Base-by-base conservation (phyloP, 2,888 invertebrate genomes). In the Drosophila birchii region DNA sequence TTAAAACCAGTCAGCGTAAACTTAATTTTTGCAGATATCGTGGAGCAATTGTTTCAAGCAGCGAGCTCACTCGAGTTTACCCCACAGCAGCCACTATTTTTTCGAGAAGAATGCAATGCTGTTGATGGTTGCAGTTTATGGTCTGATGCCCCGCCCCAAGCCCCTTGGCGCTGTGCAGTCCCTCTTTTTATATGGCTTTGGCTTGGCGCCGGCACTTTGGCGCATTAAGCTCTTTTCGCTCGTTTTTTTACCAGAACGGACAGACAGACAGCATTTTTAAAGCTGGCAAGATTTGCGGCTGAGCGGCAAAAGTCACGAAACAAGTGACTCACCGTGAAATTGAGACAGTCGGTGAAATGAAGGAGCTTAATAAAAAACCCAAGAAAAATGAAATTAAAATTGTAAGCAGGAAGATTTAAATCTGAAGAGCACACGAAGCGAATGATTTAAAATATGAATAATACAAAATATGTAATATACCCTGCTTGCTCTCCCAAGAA, bases 1-100 rank as follows among this genome's bases (percentile, higher is more conserved):
- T 86, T 75, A 73, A 85, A 85, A 70, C 76, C 84, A 88, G 67
- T 43, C 20, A 86, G 87, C 89, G 81, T 80, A 74, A 85, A 85
- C 73, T 84, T 84, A 85, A 88, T 85, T 85, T 83, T 60, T 80
- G 59, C 59, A 67, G 77, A 84, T 88, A 83, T 88, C 67, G 74
- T 77, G 53, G 55, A 57, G 69, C 76, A 73, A 77, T 86, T 77
- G 88, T 84, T 71, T 70, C 61, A 57, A 58, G 49, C 64, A 73
- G 63, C 20, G 16, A 36, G 34, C 51, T 26, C 51, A 34, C 23
- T 39, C 36, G 38, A 73, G 53, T 58, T 29, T 74, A 32, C 58
- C 57, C 75, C 73, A 64, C 75, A 77, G 56, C 59, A 60, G 69
- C 63, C 67, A 74, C 64, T 63, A 34, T 7, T 36, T 36, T 36